These are phyloP conservation scores for Neoitamus cyanurus DNA, from an alignment of 2,888 invertebrate genomes.

Conservation along the genomic window DNA sequence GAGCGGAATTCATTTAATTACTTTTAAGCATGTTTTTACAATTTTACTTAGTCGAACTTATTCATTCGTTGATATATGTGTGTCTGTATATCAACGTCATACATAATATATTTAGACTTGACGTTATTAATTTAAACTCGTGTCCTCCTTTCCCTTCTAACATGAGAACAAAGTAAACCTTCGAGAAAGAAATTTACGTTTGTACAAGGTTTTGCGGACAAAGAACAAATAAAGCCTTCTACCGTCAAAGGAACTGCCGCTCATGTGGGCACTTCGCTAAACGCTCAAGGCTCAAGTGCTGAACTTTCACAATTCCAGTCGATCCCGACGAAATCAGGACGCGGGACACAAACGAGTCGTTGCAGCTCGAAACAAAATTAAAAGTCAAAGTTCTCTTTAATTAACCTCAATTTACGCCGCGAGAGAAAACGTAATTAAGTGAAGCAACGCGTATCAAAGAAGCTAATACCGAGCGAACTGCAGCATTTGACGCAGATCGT, in stretches of 20 bases:
- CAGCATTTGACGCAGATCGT: not conserved
- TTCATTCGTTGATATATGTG: no score
- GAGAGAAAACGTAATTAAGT: not conserved
- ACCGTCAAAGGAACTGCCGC: not conserved
- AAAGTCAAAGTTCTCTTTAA: conserved; percentile 3
- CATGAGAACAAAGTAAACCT: not conserved
- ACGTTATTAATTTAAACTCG: no score
- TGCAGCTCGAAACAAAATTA: not conserved
- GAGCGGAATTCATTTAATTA: no score
- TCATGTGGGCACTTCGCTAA: not conserved
- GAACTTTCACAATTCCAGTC: not conserved
- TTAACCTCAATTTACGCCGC: not conserved
- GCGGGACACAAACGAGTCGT: not conserved
- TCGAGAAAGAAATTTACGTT: not conserved
- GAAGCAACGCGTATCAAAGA: conserved; percentile 7
- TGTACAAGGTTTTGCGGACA: not conserved
- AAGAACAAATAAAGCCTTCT: not conserved
- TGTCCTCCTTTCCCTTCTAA: not conserved
- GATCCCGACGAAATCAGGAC: not conserved
- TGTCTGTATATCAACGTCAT: no score
- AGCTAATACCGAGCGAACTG: not conserved
- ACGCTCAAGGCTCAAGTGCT: not conserved
- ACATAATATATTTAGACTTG: no score
- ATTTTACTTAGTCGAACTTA: no score
- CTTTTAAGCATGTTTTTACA: no score